Conservation (phyloP, 2,797 vertebrate species). For the Schizothorax lantsangensis region DNA sequence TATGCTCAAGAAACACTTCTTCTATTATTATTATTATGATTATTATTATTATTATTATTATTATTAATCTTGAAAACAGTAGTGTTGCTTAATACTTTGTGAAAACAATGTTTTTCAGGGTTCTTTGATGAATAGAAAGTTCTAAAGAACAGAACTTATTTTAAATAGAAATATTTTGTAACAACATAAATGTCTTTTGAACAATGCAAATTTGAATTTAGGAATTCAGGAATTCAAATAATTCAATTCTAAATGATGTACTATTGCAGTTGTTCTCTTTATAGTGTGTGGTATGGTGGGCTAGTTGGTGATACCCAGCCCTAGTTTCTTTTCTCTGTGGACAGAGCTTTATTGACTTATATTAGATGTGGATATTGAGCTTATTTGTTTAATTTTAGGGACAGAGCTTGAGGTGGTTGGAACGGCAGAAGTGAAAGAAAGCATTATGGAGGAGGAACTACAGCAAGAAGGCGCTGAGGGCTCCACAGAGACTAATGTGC, state of each 20-base stretch:
- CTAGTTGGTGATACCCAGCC: not conserved
- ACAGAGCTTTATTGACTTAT: not conserved
- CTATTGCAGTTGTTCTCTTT: not conserved
- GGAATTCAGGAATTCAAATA: not conserved
- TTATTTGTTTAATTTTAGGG: slow-evolving; percentile 63
- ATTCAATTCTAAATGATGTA: not conserved
- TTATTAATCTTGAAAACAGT: not conserved
- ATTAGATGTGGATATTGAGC: slow-evolving; percentile 1
- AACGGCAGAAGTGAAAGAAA: slow-evolving; percentile 61
- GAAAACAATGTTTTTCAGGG: not conserved
- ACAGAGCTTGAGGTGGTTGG: slow-evolving; percentile 63
- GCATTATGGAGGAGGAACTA: slow-evolving; percentile 58
- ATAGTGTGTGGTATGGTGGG: not conserved
- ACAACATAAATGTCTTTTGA: not conserved
- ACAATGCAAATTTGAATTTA: not conserved
- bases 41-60: not conserved
- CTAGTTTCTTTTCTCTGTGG: not conserved
- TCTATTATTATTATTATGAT: too few relatives aligned
- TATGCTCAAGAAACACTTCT: not conserved
- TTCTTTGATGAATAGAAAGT: not conserved
- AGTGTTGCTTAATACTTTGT: not conserved
- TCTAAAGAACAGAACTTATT: not conserved
- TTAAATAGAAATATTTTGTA: not conserved
- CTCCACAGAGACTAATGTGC: slow-evolving; percentile 50
- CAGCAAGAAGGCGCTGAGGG: slow-evolving; percentile 57